A percentile compares a stretch with the other conserved stretches of the same genome.
Conservation (phyloP, 2,888 invertebrate species). For the Eurois occulta region DNA sequence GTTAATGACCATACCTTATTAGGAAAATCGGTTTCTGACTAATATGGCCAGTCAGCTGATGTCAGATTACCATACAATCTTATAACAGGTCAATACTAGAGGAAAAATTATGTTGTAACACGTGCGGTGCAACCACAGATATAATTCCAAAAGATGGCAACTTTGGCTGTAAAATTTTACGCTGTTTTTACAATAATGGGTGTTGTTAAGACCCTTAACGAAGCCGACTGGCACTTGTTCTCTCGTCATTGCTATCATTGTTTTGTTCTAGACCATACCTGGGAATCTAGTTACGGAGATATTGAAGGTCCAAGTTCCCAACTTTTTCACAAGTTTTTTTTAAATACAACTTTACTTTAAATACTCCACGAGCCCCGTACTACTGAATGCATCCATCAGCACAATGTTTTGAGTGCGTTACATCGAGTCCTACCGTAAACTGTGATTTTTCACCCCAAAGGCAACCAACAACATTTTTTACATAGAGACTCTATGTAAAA, state of each 20-base stretch:
- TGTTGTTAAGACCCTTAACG: too few species aligned
- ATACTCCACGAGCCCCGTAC: neutral
- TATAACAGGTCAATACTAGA: neutral
- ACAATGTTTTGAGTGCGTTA: neutral
- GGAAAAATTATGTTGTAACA: neutral
- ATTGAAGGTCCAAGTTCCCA: too few species aligned
- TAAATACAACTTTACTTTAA: neutral
- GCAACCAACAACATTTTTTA: neutral
- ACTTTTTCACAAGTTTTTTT: too few species aligned
- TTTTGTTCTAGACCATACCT: neutral
- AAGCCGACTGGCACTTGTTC: neutral
- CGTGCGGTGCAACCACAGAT: neutral
- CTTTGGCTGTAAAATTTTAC: neutral
- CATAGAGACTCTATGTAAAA: too few species aligned
- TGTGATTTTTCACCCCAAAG: neutral
- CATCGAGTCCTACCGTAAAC: neutral
- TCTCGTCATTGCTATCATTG: neutral
- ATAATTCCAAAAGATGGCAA: neutral
- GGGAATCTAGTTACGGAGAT: too few species aligned
- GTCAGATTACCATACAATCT: neutral
- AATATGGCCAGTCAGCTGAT: slow-evolving; percentile 13
- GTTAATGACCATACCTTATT: slow-evolving; percentile 34
- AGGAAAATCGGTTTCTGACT: slow-evolving; percentile 10
- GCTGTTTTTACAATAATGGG: neutral
- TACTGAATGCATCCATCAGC: neutral